Evolutionary conservation across 92 coral and sea anemone species (phyloP).

Genomic region (Anthopleura xanthogrammica): DNA sequence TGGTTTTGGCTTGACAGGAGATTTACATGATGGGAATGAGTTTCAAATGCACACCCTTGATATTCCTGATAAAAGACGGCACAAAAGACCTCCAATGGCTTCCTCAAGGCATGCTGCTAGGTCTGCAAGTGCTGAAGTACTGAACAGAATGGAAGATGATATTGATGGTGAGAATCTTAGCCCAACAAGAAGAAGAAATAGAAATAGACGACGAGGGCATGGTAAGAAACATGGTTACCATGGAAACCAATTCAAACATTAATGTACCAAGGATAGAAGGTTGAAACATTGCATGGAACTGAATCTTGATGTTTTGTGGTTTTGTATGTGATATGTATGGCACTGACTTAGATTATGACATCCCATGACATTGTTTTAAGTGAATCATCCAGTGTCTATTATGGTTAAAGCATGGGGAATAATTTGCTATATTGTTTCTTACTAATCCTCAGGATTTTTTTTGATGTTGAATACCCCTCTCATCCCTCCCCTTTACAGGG

Average conservation of each 20-base stretch:
- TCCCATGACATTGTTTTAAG: too few relatives aligned
- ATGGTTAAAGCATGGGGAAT: too few relatives aligned
- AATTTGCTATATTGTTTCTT: too few relatives aligned
- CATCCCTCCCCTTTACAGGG: too few relatives aligned
- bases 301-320: too few relatives aligned
- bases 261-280: too few relatives aligned
- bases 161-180: conserved; percentile 66
- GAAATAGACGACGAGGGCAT: conserved; percentile 71
- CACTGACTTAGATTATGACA: too few relatives aligned
- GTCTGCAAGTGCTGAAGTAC: conserved; percentile 90
- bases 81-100: conserved; percentile 72
- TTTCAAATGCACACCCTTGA: conserved; percentile 57
- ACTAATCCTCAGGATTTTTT: too few relatives aligned
- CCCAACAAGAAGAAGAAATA: conserved; percentile 74
- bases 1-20: conserved; percentile 46
- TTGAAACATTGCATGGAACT: too few relatives aligned
- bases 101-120: conserved; percentile 67
- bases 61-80: conserved; percentile 60
- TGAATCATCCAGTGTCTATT: too few relatives aligned
- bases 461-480: too few relatives aligned
- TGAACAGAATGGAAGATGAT: conserved; percentile 61
- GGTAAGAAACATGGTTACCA: conserved; percentile 36
- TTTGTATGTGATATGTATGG: too few relatives aligned
- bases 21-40: conserved; percentile 60
- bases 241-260: neutral